Percentiles rank a stretch among this genome's conserved stretches.
phyloP scores from a whole-genome alignment of 2,113 vertebrate species.

The Protobothrops mucrosquamatus region DNA sequence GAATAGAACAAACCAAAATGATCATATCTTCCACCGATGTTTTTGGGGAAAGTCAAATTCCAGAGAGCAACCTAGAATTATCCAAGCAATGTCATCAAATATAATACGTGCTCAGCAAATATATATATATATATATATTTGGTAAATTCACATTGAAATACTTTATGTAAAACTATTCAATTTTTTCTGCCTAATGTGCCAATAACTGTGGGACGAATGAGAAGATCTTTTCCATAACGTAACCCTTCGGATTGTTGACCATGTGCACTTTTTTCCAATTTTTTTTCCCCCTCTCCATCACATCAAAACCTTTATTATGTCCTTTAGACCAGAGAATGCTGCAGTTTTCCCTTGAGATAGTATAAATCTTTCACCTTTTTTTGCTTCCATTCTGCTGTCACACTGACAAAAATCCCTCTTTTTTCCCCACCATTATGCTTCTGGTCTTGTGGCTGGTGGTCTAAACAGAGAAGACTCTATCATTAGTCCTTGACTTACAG shows the following conservation, averaged over 20 bases:
- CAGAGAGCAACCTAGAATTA: not conserved
- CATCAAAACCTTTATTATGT: not conserved
- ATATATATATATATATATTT: too few species aligned
- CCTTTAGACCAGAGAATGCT: not conserved
- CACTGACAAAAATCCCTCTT: not conserved
- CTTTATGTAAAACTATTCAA: not conserved
- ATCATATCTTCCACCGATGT: not conserved
- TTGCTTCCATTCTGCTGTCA: not conserved
- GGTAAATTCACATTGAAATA: not conserved
- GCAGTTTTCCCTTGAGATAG: not conserved
- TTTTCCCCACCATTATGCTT: not conserved
- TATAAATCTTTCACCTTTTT: not conserved
- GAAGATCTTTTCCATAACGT: not conserved
- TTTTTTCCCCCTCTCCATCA: not conserved
- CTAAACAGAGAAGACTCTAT: not conserved
- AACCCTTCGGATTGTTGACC: not conserved
- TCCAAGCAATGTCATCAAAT: not conserved
- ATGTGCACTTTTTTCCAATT: not conserved
- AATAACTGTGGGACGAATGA: not conserved
- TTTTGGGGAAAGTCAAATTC: not conserved
- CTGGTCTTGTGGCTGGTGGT: not conserved
- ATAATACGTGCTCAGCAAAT: not conserved
- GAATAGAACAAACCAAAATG: not conserved
- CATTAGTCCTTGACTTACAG: too few species aligned
- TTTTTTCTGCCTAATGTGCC: not conserved